Base-by-base conservation (phyloP, 2,888 invertebrate species). In the Tetragonula carbonaria region DNA sequence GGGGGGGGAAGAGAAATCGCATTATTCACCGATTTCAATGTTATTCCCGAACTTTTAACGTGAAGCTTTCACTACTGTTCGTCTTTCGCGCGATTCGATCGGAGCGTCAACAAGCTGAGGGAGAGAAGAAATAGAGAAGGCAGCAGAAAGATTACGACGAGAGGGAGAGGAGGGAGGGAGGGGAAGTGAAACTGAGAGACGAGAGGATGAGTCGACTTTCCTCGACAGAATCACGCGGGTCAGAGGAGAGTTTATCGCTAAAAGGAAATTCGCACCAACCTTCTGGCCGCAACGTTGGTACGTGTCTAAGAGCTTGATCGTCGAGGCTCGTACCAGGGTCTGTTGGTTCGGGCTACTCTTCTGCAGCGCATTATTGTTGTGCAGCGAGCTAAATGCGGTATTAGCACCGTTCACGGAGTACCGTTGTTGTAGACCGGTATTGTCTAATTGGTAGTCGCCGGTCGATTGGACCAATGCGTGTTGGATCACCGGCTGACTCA, bases 281-380 rank as follows among this genome's bases (percentile, higher is more conserved):
- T 96, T 96, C 94, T 96, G 96, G 94, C 96, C 96, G 94, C 96
- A 96, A 93, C 96, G 96, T 93, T 96, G 96, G 94, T 96, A 96
- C 85, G 96, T 96, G 94, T 96, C 96, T 95, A 96, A 94, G 90
- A 96, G 95, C 94, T 96, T 96, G 94, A 96, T 96, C 90, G 96
- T 96, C 87, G 96, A 96, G 83, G 96, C 96, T 92, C 96, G 95
- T 92, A 96, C 96, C 94, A 96, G 96, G 91, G 95, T 96, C 91
- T 95, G 95, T 92, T 96, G 95, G 93, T 94, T 94, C 84, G 94
- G 94, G 86, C 95, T 94, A 91, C 91, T 93, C 90, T 94, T 94
- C 87, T 94, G 94, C 91, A 93, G 92, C 87, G 92, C 94, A 94
- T 94, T 94, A 93, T 94, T 94, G 86, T 93, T 94, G 87, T 94